Percentiles rank a stretch among this genome's conserved stretches.
Conservation (phyloP, 2,113 vertebrate genomes). For the Lampris incognitus region DNA sequence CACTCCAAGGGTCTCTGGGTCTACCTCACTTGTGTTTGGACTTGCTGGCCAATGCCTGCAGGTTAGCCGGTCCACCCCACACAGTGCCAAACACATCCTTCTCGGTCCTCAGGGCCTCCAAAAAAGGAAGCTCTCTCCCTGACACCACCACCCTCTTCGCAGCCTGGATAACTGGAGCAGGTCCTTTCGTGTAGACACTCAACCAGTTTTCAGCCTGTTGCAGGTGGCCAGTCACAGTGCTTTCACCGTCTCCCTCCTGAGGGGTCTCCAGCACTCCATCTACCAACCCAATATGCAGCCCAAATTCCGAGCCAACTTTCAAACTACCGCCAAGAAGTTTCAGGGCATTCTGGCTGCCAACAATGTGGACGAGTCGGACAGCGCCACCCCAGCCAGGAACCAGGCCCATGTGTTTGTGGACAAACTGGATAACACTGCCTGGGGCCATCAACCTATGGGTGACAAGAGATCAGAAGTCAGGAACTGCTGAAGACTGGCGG, state of each 20-base stretch:
- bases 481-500: not conserved
- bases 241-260: constrained; percentile 42
- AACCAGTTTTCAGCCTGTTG: constrained; percentile 87
- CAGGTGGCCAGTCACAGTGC: constrained; percentile 32
- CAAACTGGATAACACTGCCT: constrained; percentile 91
- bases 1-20: not conserved
- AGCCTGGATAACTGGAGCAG: constrained; percentile 85
- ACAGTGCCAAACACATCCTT: constrained; percentile 89
- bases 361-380: constrained; percentile 83
- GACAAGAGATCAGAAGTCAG: constrained; percentile 22
- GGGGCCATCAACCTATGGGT: constrained; percentile 88
- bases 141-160: constrained; percentile 87
- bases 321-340: constrained; percentile 84
- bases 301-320: constrained; percentile 80
- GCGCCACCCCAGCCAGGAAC: constrained; percentile 95
- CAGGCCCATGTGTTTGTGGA: constrained; percentile 96
- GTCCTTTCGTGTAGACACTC: constrained; percentile 79
- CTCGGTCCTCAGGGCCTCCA: constrained; percentile 88
- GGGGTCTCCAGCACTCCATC: constrained; percentile 79
- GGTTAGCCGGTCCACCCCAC: constrained; percentile 91
- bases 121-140: constrained; percentile 86
- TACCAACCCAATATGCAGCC: constrained; percentile 83
- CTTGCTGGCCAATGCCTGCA: constrained; percentile 85
- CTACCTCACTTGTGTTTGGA: constrained; percentile 85
- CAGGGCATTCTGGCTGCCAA: constrained; percentile 86